Base-by-base conservation (phyloP, 2,888 invertebrate species). In the Corbicula japonica region DNA sequence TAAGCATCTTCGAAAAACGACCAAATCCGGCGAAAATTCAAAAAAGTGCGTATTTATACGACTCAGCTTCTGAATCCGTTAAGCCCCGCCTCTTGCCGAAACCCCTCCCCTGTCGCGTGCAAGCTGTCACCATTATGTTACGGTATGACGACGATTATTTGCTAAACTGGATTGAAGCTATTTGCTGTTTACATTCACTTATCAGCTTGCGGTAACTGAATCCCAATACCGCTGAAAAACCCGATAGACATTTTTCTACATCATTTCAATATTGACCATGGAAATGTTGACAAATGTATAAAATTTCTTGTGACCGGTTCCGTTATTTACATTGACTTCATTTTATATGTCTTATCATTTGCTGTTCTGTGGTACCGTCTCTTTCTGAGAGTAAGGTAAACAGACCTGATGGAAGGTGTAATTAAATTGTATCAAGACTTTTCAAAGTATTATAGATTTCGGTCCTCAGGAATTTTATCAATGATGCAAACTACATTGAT, bases 11-110 rank as follows among this genome's bases (percentile, higher is more conserved):
- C 66, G 62, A 76, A 70, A 76, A 81, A 72, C 76, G 84, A 86
- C 87, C 86, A 87, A 86, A 86, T 85, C 87, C 86, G 78, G 74
- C 62, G 74, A 84, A 77, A 81, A 65, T 63, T 80, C 46, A 38
- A 80, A 83, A 70, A 26, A 50, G 69, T 23, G 44, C 28, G 35
- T 52, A 79, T 83, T 80, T 83, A 83, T 80, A 80, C 80, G 52
- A n/a, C 46, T 41, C 80, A 80, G 78, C 63, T 58, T 80, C 83
- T 61, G 80, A 72, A 78, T 66, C 76, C 66, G 62, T 41, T 38
- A 44, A 61, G 58, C 66, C 38, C 76, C 85, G 58, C 85, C 81
- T 50, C 44, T 71, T 68, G 4, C 21, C 12, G 30, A 62, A 73
- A 73, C 71, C 52, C 77, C 85, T 68, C 78, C 80, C 50, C 35